These are phyloP conservation scores for Lucilia sericata DNA, from an alignment of 1,140 invertebrate species.

Conservation along the genomic window DNA sequence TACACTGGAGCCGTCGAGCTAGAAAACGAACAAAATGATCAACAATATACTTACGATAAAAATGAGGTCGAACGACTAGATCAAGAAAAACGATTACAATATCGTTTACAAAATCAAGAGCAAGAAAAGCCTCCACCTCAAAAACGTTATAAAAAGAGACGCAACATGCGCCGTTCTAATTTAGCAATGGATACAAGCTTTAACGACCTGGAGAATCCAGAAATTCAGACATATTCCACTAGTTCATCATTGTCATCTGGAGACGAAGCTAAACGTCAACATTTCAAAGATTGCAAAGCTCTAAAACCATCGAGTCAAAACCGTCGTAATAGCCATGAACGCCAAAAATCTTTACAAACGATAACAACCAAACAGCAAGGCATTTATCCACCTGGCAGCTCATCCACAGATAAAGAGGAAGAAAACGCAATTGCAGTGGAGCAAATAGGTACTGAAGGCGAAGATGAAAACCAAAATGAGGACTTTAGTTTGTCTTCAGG, in stretches of 20 bases:
- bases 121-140: background rate
- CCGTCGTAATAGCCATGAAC: background rate
- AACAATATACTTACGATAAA: background rate
- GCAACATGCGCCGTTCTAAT: background rate
- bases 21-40: background rate
- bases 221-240: constrained; percentile 54
- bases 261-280: constrained; percentile 50
- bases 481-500: constrained; percentile 76
- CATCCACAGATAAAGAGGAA: background rate
- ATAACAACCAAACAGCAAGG: background rate
- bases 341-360: background rate
- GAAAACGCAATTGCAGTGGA: background rate
- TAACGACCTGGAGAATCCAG: background rate
- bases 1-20: background rate
- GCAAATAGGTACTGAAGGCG: background rate
- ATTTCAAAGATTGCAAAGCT: background rate
- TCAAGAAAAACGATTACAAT: background rate
- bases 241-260: constrained; percentile 57
- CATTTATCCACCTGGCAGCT: background rate
- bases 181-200: background rate
- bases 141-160: constrained; percentile 24
- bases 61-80: background rate
- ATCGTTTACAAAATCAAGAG: background rate
- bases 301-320: background rate
- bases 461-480: constrained; percentile 52